Conservation (phyloP, 2,113 vertebrate genomes). For the Periophthalmus modestus region DNA sequence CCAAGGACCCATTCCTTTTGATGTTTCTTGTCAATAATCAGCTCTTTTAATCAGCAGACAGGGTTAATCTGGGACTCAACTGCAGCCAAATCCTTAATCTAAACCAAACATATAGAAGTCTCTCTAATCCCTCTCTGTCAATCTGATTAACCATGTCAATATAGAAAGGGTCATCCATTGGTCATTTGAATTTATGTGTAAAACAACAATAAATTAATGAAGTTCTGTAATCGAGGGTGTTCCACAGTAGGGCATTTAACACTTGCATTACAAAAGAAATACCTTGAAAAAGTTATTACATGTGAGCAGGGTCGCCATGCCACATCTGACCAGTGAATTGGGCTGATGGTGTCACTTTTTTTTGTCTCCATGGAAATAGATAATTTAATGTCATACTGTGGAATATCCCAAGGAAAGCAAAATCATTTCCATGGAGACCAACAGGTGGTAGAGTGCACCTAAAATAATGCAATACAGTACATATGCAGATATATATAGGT, state of each 20-base stretch:
- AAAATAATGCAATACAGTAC: not conserved
- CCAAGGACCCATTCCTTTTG: not conserved
- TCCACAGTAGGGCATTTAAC: not conserved
- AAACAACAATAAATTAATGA: not conserved
- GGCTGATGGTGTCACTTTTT: not conserved
- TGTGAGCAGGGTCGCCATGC: not conserved
- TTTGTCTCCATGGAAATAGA: not conserved
- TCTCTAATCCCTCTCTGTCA: constrained; percentile 36
- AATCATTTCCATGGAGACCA: not conserved
- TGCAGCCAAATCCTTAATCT: constrained; percentile 20
- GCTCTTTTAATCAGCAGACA: not conserved
- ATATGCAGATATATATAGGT: not conserved
- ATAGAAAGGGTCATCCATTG: not conserved
- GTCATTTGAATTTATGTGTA: not conserved
- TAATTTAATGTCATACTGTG: not conserved
- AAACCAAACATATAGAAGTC: constrained; percentile 42
- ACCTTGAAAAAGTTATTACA: not conserved
- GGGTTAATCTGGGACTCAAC: constrained; percentile 43
- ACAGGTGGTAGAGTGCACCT: not conserved
- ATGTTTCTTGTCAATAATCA: constrained; percentile 4
- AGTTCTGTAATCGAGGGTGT: not conserved
- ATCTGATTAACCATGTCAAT: constrained; percentile 42
- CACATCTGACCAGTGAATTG: not conserved
- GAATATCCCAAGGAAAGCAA: not conserved
- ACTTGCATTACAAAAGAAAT: too few relatives aligned